Base-by-base conservation (phyloP, 2,888 invertebrate species). In the Perizoma flavofasciatum region DNA sequence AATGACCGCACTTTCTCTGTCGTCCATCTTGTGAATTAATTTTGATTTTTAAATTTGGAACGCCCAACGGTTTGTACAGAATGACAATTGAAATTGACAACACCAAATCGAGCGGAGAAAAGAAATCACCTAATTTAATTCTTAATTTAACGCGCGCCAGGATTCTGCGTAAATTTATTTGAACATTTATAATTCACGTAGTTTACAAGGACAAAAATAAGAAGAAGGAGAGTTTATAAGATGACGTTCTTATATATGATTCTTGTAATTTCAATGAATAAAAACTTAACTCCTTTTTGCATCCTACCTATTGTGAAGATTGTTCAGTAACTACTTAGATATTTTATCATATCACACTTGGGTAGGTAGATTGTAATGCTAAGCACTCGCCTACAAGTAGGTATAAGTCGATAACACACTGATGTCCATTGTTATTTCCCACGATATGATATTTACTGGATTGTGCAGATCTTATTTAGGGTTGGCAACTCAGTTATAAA, bases 1-100 rank as follows among this genome's bases (percentile, higher is more conserved):
- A 90, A 90, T 91, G 91, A 90, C 91, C 90, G 90, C 85, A 87
- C 91, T 91, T 91, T 91, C 91, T 85, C 91, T 85, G 84, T 71
- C 83, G 81, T 77, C 87, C 84, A 89, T 89, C 84, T 89, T 88
- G 75, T 66, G 68, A 69, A 74, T 72, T 73, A 69, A 67, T 79
- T 85, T 87, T 84, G 81, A 84, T 85, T 86, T 83, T 80, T 53
- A 81, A 87, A 88, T 83, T 83, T 82, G 77, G 83, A 86, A 83
- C 83, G 80, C 71, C 72, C 75, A 80, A 78, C 78, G 71, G 78
- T 75, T 59, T 59, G 65, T 62, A 57, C 68, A 65, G 70, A 72
- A 73, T 71, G 62, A 49, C 67, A 73, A 74, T 72, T 0, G 61
- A 63, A 58, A 61, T 67, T 59, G 52, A 52, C 62, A 54, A 60